A percentile compares a stretch with the other conserved stretches of the same genome.
phyloP scores from a whole-genome alignment of 2,888 invertebrate genomes.

The Agrilus mali region DNA sequence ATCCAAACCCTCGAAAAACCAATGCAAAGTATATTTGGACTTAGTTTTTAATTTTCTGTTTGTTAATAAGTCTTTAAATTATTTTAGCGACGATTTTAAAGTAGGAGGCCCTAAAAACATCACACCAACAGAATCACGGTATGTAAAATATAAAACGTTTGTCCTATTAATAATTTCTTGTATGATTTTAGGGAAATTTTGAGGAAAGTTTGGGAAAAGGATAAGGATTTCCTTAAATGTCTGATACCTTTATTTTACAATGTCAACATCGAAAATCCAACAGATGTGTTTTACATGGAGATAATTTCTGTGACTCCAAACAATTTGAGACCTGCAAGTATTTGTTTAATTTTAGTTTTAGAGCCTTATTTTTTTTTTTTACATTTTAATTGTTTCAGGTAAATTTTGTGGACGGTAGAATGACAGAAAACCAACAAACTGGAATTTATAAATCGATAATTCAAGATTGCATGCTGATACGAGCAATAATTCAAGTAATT shows the following conservation, averaged over 20 bases:
- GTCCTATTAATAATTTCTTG: background rate
- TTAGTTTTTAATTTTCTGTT: too few species aligned
- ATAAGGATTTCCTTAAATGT: constrained; percentile 53
- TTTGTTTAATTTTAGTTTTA: too few species aligned
- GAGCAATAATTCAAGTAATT: constrained; percentile 50
- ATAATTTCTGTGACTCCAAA: constrained; percentile 77
- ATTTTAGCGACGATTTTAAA: constrained; percentile 7
- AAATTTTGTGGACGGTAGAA: constrained; percentile 46
- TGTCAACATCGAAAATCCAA: constrained; percentile 43
- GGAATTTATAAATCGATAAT: constrained; percentile 57
- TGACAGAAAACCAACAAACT: constrained; percentile 69
- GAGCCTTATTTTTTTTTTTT: background rate
- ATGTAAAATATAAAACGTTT: background rate
- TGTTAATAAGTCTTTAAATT: too few species aligned
- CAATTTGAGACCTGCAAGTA: constrained; percentile 62
- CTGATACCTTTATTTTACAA: constrained; percentile 56
- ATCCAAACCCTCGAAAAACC: constrained; percentile 19
- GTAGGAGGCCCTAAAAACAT: constrained; percentile 23
- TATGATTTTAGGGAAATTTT: constrained; percentile 16
- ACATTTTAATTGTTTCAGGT: constrained; percentile 17
- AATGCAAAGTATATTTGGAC: constrained; percentile 32
- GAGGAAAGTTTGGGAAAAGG: constrained; percentile 56
- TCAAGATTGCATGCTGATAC: constrained; percentile 49
- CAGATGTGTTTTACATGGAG: constrained; percentile 80
- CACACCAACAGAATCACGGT: constrained; percentile 27